These are phyloP conservation scores for Lomographa bimaculata DNA, from an alignment of 2,888 invertebrate species.

Conservation along the genomic window DNA sequence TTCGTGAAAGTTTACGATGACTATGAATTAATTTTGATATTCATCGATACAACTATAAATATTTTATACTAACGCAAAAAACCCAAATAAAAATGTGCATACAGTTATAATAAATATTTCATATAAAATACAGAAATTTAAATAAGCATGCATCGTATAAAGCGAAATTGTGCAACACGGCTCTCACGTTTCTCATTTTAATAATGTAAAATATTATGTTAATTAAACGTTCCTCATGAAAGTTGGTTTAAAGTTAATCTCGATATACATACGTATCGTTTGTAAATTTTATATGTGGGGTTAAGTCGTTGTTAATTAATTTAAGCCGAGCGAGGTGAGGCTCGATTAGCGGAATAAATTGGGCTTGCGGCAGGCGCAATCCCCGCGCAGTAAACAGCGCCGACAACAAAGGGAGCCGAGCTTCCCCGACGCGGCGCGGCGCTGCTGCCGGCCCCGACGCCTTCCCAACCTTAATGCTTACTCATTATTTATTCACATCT, in stretches of 20 bases:
- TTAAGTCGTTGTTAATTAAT: conserved; percentile 75
- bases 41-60: too few relatives aligned
- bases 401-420: conserved; percentile 68
- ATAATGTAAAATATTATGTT: conserved; percentile 9
- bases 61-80: too few relatives aligned
- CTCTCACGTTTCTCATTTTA: not conserved
- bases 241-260: conserved; percentile 18
- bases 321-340: conserved; percentile 67
- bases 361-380: conserved; percentile 69
- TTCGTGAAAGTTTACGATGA: conserved; percentile 14
- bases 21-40: conserved; percentile 12
- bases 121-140: too few relatives aligned
- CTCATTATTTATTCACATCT: conserved; percentile 82
- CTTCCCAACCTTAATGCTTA: conserved; percentile 70
- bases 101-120: too few relatives aligned
- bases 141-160: too few relatives aligned
- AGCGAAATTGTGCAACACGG: not conserved
- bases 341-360: conserved; percentile 79
- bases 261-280: conserved; percentile 33
- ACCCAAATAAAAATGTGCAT: too few relatives aligned
- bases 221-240: conserved; percentile 8
- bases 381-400: conserved; percentile 71
- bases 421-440: too few relatives aligned
- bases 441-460: conserved; percentile 51
- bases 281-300: conserved; percentile 55